Evolutionary conservation across 1,140 invertebrate species (phyloP).

Genomic region (Zaprionus camerounensis): DNA sequence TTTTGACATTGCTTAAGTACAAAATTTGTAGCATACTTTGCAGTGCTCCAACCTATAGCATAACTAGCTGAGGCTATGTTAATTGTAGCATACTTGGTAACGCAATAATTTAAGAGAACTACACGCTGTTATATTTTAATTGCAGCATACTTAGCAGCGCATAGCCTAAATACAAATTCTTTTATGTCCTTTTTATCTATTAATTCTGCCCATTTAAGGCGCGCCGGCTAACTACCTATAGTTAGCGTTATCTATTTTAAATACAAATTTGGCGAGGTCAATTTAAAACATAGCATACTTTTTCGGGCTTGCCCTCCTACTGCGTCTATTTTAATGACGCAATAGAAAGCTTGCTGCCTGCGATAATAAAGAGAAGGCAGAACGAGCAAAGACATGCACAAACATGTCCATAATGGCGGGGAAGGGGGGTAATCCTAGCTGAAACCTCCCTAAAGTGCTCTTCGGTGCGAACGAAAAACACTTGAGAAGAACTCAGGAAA

Average conservation of each 20-base stretch:
- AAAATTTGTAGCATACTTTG: background rate
- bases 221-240: no score
- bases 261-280: no score
- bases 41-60: no score
- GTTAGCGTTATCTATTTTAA: no score
- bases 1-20: background rate
- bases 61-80: background rate
- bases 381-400: background rate
- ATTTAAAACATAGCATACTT: no score
- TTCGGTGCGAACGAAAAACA: constrained; percentile 18
- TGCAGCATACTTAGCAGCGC: no score
- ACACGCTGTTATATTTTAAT: no score
- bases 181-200: no score
- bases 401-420: background rate
- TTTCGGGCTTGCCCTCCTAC: background rate
- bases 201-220: no score
- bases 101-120: no score
- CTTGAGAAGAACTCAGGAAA: constrained; percentile 17
- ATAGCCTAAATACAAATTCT: no score
- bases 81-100: background rate
- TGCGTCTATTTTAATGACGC: background rate
- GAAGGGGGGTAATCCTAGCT: background rate
- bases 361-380: background rate
- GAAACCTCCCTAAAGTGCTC: background rate
- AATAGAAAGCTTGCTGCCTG: background rate